Conservation (phyloP, 2,797 vertebrate genomes). For the Periparus ater region DNA sequence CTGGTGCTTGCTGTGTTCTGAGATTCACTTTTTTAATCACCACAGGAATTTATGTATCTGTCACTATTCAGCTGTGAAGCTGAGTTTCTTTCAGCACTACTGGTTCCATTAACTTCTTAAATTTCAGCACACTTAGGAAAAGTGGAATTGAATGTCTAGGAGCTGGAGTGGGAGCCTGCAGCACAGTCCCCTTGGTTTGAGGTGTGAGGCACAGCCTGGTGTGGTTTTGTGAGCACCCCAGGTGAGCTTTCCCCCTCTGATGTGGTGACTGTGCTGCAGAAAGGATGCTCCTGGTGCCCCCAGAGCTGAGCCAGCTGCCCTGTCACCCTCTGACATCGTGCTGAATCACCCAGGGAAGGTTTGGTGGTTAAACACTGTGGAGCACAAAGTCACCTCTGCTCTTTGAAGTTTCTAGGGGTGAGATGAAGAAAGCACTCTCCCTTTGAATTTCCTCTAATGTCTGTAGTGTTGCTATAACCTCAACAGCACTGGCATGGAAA, state of each 20-base stretch:
- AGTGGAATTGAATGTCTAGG: not conserved
- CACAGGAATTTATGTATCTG: not conserved
- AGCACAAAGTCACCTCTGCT: not conserved
- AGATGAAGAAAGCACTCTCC: not conserved
- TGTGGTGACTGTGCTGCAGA: not conserved
- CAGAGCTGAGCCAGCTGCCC: not conserved
- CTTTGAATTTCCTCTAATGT: not conserved
- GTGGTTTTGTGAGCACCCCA: not conserved
- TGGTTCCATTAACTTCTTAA: not conserved
- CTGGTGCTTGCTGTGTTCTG: not conserved
- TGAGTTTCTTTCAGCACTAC: not conserved
- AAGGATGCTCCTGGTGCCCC: not conserved
- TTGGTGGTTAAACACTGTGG: not conserved
- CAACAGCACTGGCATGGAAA: not conserved
- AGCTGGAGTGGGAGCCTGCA: not conserved
- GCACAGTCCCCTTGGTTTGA: not conserved
- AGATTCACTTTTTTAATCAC: not conserved
- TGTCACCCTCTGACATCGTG: fast-evolving
- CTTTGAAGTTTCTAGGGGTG: not conserved
- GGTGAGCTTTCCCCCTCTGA: not conserved
- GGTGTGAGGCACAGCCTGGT: not conserved
- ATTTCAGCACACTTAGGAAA: not conserved
- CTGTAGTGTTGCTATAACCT: not conserved
- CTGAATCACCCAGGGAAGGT: not conserved
- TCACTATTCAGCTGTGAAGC: not conserved